Evolutionary conservation across 2,888 invertebrate genomes (phyloP), one percentile per base, ranked within the genome.

Genomic region (Polydrusus tereticollis): DNA sequence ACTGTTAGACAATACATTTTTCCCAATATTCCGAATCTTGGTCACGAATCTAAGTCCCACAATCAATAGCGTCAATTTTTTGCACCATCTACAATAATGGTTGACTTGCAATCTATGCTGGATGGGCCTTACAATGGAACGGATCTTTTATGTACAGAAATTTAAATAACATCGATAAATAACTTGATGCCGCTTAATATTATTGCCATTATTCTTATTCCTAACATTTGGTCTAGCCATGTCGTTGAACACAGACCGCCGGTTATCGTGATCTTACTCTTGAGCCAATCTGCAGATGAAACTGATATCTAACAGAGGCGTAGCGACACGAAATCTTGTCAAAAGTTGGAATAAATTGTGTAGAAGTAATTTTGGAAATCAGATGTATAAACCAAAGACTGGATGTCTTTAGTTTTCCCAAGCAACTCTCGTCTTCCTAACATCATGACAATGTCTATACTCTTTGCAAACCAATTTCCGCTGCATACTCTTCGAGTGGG

Each of bases 131-230:
- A 70, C 70, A 64, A 70, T 45, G 64, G 57, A 70, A 45, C 58
- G 64, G 23, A 45, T 21, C 58, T 41, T 64, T 64, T 58, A 55
- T 57, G 21, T 41, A 58, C 50, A 38, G 70, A 70, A 70, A 70
- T 70, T 70, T 70, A 64, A 70, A 70, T 70, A 64, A 70, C 70
- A 65, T 65, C 65, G 65, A 66, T 62, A 71, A 71, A 71, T 66
- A 66, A 66, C 66, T 60, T 62, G 43, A 43, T 55, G 68, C 64
- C 20, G 64, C 52, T 64, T 72, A 64, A 69, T 72, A 69, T 63
- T 69, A 55, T 68, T 69, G 63, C 64, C 64, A 69, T 68, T 72
- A 69, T 69, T 72, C 64, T 68, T 67, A 72, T 72, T 69, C 68
- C 64, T 47, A 72, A 72, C 68, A 72, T 72, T 72, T 72, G 62